These are phyloP conservation scores for Antedon mediterranea DNA, from an alignment of 53 echinoderm and acorn worm genomes.

Conservation along the genomic window DNA sequence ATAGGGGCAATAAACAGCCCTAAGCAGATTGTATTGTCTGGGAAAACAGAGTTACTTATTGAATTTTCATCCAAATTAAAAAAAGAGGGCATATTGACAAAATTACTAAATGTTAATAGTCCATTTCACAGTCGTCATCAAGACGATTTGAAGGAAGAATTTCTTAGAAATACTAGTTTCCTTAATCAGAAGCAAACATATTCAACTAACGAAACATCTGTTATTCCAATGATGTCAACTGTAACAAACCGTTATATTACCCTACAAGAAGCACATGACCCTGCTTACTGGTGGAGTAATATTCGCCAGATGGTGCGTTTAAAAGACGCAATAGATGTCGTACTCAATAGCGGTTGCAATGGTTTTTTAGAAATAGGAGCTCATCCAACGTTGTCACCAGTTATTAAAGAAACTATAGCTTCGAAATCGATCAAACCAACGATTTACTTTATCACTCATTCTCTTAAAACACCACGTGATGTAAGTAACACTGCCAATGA, in stretches of 20 bases:
- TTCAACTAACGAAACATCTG: conserved; percentile 3
- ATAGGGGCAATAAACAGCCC: conserved; percentile 40
- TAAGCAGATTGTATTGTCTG: conserved; percentile 33
- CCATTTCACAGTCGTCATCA: conserved; percentile 47
- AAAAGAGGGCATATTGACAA: conserved; percentile 11
- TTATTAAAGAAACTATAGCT: conserved; percentile 16
- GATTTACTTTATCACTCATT: neutral
- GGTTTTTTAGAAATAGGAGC: conserved; percentile 34
- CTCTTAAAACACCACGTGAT: neutral
- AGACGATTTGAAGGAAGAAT: conserved; percentile 14
- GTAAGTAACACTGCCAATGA: neutral
- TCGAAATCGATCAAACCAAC: neutral
- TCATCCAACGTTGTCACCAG: conserved; percentile 19
- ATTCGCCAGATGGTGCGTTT: conserved; percentile 25
- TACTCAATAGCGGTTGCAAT: conserved; percentile 17
- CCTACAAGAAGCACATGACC: conserved; percentile 10
- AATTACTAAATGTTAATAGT: conserved; percentile 30
- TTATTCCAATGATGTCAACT: no score
- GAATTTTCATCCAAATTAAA: conserved; percentile 18
- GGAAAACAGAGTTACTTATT: conserved; percentile 4
- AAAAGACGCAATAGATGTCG: conserved; percentile 15
- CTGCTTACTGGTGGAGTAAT: no score
- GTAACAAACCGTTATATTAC: conserved; percentile 34
- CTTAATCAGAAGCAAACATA: neutral
- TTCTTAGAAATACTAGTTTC: conserved; percentile 18